Evolutionary conservation across 2,113 vertebrate genomes (phyloP).

Genomic region (Paratilapia polleni): DNA sequence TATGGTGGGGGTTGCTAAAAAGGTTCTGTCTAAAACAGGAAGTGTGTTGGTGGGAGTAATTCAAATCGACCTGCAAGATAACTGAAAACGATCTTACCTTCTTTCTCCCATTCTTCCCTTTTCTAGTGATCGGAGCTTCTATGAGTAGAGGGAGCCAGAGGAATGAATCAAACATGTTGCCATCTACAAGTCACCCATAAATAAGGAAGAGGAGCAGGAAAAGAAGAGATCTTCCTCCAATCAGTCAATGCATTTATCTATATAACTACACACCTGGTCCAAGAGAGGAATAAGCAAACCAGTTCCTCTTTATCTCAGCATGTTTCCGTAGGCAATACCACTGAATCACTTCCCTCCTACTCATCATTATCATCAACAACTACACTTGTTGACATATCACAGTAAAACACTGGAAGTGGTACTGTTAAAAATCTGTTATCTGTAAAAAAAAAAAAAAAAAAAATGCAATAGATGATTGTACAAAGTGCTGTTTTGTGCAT

Average conservation of each 20-base stretch:
- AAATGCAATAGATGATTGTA: constrained; percentile 67
- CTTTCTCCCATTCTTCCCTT: neutral
- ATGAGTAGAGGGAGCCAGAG: constrained; percentile 49
- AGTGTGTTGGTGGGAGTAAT: neutral
- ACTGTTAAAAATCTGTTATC: constrained; percentile 59
- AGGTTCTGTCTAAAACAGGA: neutral
- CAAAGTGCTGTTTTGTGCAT: constrained; percentile 75
- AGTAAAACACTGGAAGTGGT: constrained; percentile 42
- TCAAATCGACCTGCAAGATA: neutral
- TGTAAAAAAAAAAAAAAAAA: constrained; percentile 64
- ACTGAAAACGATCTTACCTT: neutral
- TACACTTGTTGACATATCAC: constrained; percentile 32
- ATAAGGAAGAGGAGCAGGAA: constrained; percentile 20
- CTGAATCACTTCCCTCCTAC: neutral
- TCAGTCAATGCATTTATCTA: neutral
- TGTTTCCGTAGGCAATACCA: constrained; percentile 53
- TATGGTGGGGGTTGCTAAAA: neutral
- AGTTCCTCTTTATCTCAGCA: constrained; percentile 46
- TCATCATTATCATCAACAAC: neutral
- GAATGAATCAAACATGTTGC: neutral
- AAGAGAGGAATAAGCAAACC: neutral
- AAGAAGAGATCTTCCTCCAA: constrained; percentile 3
- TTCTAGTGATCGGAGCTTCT: constrained; percentile 70
- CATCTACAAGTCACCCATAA: neutral
- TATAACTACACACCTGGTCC: constrained; percentile 11